These are phyloP conservation scores for Sipha flava DNA, from an alignment of 1,140 invertebrate genomes.

Conservation along the genomic window DNA sequence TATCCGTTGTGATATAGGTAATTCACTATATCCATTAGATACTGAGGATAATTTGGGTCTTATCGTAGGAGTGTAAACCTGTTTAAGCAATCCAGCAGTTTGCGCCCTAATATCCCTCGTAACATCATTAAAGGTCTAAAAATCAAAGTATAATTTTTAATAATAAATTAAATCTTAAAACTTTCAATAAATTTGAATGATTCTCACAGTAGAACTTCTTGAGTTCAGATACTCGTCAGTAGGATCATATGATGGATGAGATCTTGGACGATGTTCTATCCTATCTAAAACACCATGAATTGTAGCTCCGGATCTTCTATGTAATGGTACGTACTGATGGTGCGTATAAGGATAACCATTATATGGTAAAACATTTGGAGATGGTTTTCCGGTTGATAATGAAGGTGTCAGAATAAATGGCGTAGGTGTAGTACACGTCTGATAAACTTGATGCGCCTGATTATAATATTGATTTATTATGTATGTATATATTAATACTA, in stretches of 20 bases:
- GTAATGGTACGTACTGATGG: conserved; percentile 47
- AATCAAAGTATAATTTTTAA: not conserved
- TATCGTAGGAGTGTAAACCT: conserved; percentile 55
- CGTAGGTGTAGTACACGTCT: not conserved
- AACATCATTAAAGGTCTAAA: conserved; percentile 70
- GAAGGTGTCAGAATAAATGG: conserved; percentile 6
- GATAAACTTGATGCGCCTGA: conserved; percentile 24
- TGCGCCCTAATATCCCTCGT: conserved; percentile 64
- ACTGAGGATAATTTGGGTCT: conserved; percentile 36
- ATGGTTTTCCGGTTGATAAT: not conserved
- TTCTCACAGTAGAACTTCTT: conserved; percentile 57
- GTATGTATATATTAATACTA: not conserved
- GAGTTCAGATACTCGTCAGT: conserved; percentile 68
- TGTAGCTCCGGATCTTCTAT: conserved; percentile 53
- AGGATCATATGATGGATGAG: conserved; percentile 52
- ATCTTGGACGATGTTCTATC: conserved; percentile 56
- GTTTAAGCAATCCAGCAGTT: conserved; percentile 60
- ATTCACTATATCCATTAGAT: conserved; percentile 10
- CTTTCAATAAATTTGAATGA: not conserved
- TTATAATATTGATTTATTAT: not conserved
- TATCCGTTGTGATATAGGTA: conserved; percentile 2
- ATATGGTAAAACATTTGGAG: conserved; percentile 20
- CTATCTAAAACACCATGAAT: conserved; percentile 61
- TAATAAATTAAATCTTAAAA: not conserved
- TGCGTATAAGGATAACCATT: conserved; percentile 12